Base-by-base conservation (phyloP, 92 coral and sea anemone genomes). In the Phymanthus crucifer region DNA sequence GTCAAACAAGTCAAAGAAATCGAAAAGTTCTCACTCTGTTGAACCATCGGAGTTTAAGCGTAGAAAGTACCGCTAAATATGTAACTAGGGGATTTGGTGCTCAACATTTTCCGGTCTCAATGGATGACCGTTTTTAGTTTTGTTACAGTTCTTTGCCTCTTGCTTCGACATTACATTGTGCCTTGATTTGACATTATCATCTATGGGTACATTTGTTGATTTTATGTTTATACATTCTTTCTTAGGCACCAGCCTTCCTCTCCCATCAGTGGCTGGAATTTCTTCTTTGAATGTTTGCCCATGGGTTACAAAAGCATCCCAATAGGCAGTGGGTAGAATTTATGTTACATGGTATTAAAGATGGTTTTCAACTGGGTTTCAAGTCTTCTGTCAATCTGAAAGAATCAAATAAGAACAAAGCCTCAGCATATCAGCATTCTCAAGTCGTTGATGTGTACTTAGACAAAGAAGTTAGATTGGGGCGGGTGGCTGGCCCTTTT, bases 401-500 rank as follows among this genome's bases (percentile, higher is more conserved):
- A 50, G 12, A 18, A 2, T 50, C 57, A 50, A 50, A 50, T 18
- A 50, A 50, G 57, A 50, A 50, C 57, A 50, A 50, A 50, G 57
- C 57, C 17, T 50, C 57, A 50, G 57, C 57, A 50, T 50, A 50
- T 50, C 57, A 50, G 57, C 57, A 50, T 9, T 50, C 57, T 50
- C 57, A 50, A 50, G 57, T 50, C n/a, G 57, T 50, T 50, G 57
- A 50, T 50, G 21, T 50, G 57, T 50, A 50, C 19, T 50, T 50
- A 50, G 57, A 50, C 57, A 50, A 50, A 3, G 57, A 50, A 50
- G 57, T 50, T 50, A 50, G 57, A 50, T 50, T 50, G 57, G 57
- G 57, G 57, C 57, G 57, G 57, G 57, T 50, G 57, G 57, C 57
- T 50, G 57, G 57, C 57, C 57, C 57, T 14, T 50, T 50, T 50